Percentiles rank a stretch among this genome's conserved stretches.
Evolutionary conservation across 2,888 invertebrate genomes (phyloP).

Genomic region (Sarcophaga variegata): DNA sequence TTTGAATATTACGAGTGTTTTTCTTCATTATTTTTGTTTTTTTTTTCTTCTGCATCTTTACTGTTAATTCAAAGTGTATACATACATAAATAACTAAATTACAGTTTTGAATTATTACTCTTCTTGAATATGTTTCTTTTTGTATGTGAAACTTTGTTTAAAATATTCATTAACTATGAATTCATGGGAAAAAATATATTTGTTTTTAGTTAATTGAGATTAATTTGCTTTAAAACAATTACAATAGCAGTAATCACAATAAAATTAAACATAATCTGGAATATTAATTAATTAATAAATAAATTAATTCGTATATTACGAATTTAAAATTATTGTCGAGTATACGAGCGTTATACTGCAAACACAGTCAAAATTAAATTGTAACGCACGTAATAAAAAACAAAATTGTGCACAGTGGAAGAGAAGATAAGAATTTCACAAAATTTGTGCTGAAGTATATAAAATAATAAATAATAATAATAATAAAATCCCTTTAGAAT

Average conservation of each 20-base stretch:
- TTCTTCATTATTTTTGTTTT: too few relatives aligned
- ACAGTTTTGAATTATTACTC: background rate
- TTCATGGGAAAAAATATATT: conserved; percentile 52
- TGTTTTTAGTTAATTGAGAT: conserved; percentile 29
- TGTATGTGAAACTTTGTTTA: conserved; percentile 37
- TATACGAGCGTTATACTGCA: too few relatives aligned
- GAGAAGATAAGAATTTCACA: too few relatives aligned
- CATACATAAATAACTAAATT: conserved; percentile 34
- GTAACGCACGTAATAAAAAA: too few relatives aligned
- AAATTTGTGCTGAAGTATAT: too few relatives aligned
- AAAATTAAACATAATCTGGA: conserved; percentile 27
- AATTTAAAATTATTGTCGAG: too few relatives aligned
- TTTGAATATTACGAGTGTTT: conserved; percentile 1
- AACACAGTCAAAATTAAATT: too few relatives aligned
- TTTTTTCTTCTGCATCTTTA: background rate
- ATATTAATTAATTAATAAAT: conserved; percentile 39
- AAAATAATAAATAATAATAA: too few relatives aligned
- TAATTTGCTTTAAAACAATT: conserved; percentile 33
- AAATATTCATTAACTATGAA: conserved; percentile 41
- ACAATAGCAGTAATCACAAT: background rate
- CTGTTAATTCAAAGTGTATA: background rate
- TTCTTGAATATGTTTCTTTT: conserved; percentile 3
- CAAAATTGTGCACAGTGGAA: too few relatives aligned
- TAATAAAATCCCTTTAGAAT: too few relatives aligned
- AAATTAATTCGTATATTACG: background rate